A percentile compares a stretch with the other conserved stretches of the same genome.
phyloP scores from a whole-genome alignment of 2,797 vertebrate genomes.

The Crocidura indochinensis region DNA sequence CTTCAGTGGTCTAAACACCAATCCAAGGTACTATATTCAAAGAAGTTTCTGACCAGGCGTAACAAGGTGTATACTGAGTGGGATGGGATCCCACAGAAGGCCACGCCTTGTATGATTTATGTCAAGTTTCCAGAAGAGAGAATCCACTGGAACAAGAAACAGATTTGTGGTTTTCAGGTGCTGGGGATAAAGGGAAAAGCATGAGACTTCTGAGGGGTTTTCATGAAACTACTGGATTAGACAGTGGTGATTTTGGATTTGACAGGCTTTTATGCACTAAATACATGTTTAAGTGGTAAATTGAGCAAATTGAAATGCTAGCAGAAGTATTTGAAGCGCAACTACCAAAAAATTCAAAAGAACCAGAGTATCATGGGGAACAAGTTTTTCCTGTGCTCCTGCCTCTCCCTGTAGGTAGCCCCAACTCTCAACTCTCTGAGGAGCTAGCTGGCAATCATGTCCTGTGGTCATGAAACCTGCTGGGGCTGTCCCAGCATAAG shows the following conservation, averaged over 20 bases:
- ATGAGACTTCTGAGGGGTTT: no score
- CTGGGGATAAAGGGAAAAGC: neutral
- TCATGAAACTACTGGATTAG: neutral
- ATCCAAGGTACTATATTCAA: no score
- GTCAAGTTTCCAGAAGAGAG: constrained; percentile 3
- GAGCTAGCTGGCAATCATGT: neutral
- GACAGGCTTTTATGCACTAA: neutral
- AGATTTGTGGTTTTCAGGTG: neutral
- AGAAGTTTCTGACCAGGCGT: no score
- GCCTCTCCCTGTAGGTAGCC: neutral
- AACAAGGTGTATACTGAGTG: no score
- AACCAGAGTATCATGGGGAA: neutral
- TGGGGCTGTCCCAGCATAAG: neutral
- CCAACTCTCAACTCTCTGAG: neutral
- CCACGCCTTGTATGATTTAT: neutral
- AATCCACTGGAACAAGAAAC: neutral
- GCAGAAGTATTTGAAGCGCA: neutral
- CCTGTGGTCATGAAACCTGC: neutral
- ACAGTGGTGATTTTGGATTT: neutral
- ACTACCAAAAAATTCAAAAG: neutral
- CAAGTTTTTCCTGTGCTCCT: neutral
- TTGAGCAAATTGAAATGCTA: neutral
- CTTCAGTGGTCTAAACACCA: no score
- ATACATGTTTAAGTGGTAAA: neutral
- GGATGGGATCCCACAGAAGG: neutral